A percentile compares a stretch with the other conserved stretches of the same genome.
Conservation (phyloP, 2,888 invertebrate genomes). For the Caenorhabditis sinica region DNA sequence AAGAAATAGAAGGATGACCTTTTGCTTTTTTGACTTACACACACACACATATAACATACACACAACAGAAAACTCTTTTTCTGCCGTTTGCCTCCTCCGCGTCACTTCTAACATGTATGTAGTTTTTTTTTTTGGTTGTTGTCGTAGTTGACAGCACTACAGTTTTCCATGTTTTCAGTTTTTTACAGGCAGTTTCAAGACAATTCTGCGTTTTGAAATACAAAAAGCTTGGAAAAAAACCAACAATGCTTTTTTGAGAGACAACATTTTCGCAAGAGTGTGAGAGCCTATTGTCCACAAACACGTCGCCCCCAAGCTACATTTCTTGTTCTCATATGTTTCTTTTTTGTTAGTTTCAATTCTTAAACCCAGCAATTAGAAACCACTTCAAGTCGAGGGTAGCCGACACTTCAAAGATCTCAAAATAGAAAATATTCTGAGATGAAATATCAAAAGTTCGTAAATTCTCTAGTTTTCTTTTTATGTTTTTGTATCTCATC, state of each 20-base stretch:
- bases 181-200: neutral
- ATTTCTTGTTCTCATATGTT: neutral
- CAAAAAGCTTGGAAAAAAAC: neutral
- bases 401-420: slow-evolving; percentile 1
- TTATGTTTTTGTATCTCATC: no score
- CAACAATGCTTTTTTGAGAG: neutral
- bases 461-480: neutral
- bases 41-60: slow-evolving; percentile 18
- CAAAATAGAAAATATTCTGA: neutral
- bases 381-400: slow-evolving; percentile 30
- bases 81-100: neutral
- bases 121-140: slow-evolving; percentile 8
- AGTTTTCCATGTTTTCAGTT: neutral
- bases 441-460: slow-evolving; percentile 18
- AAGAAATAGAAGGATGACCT: slow-evolving; percentile 42
- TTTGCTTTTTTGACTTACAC: slow-evolving; percentile 38
- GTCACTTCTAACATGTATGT: neutral
- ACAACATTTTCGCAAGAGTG: neutral
- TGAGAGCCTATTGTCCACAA: slow-evolving; percentile 14
- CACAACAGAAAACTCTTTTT: slow-evolving; percentile 23
- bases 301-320: neutral
- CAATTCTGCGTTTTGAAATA: neutral
- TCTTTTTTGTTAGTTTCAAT: neutral
- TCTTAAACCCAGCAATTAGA: slow-evolving; percentile 6
- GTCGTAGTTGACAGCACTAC: neutral